Evolutionary conservation across 2,888 invertebrate genomes (phyloP).

Genomic region (Drosophila kokeensis): DNA sequence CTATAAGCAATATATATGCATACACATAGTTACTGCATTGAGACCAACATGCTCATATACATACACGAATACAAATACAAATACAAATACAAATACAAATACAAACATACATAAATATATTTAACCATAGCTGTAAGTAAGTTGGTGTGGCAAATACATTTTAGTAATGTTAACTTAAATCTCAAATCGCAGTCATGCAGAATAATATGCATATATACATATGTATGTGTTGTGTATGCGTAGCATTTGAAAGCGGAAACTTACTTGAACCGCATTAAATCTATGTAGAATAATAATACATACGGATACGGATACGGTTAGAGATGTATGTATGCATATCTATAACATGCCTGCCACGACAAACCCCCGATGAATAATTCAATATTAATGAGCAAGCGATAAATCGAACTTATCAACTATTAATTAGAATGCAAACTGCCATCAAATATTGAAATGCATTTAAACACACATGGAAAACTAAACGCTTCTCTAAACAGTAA

Average conservation of each 20-base stretch:
- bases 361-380: constrained; percentile 12
- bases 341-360: constrained; percentile 18
- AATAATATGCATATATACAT: not conserved
- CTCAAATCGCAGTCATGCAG: constrained; percentile 20
- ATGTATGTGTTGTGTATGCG: not conserved
- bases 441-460: constrained; percentile 46
- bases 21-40: constrained; percentile 65
- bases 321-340: constrained; percentile 2
- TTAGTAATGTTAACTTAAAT: constrained; percentile 48
- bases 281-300: constrained; percentile 13
- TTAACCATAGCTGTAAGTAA: constrained; percentile 61
- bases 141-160: constrained; percentile 76
- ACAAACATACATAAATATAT: constrained; percentile 29
- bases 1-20: constrained; percentile 83
- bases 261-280: constrained; percentile 4
- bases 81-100: constrained; percentile 25
- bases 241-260: not conserved
- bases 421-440: constrained; percentile 35
- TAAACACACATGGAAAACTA: constrained; percentile 66
- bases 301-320: not conserved
- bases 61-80: constrained; percentile 26
- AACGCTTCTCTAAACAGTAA: constrained; percentile 69
- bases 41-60: constrained; percentile 65
- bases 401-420: constrained; percentile 26
- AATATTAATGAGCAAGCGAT: constrained; percentile 13